These are phyloP conservation scores for Acinonyx jubatus DNA, from an alignment of 2,113 vertebrate genomes.

Conservation along the genomic window DNA sequence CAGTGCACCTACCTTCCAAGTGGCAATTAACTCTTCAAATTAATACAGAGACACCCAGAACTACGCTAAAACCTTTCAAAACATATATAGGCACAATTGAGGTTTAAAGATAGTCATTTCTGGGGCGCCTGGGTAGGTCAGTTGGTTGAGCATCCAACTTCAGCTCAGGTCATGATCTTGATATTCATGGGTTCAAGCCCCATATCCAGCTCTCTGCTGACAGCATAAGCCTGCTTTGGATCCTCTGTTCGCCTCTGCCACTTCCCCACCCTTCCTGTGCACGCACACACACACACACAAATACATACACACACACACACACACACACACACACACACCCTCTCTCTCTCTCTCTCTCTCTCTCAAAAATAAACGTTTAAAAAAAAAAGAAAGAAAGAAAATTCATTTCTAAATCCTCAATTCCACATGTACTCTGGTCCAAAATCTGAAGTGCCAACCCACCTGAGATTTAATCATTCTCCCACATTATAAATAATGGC, in stretches of 20 bases:
- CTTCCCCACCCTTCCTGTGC: too few relatives aligned
- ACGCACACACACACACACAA: accelerated
- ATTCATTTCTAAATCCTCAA: neutral
- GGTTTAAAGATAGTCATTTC: neutral
- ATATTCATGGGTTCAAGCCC: too few relatives aligned
- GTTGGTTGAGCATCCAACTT: too few relatives aligned
- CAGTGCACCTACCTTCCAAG: neutral
- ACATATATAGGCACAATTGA: neutral
- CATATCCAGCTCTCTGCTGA: too few relatives aligned
- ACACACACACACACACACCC: too few relatives aligned
- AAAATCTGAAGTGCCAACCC: neutral
- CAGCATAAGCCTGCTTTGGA: too few relatives aligned
- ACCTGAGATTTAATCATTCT: neutral
- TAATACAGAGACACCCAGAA: neutral
- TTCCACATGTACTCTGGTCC: neutral
- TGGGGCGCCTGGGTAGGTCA: too few relatives aligned
- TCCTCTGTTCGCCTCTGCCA: too few relatives aligned
- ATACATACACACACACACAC: too few relatives aligned
- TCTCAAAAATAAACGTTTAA: too few relatives aligned
- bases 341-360: too few relatives aligned
- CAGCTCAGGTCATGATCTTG: too few relatives aligned
- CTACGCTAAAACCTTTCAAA: neutral
- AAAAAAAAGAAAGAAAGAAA: neutral
- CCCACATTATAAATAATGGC: neutral
- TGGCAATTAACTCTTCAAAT: neutral